Conservation (phyloP, 2,888 invertebrate species). For the Galerucella nymphaeae region DNA sequence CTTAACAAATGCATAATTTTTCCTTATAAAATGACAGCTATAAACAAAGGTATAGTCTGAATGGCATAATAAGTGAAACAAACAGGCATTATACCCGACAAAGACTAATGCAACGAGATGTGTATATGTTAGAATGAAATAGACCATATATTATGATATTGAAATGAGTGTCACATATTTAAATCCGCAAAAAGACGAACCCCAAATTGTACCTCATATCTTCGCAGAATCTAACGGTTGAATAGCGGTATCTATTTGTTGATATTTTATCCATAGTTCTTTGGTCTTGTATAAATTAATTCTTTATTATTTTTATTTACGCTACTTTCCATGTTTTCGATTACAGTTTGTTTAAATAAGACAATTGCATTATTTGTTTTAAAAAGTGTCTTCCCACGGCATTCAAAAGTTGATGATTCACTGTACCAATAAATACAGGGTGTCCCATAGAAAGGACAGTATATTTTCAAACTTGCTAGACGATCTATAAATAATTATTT, state of each 20-base stretch:
- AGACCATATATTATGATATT: no score
- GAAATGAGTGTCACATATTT: background rate
- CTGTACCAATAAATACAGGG: constrained; percentile 20
- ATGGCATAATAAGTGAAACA: no score
- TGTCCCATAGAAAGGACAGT: no score
- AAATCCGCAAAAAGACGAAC: background rate
- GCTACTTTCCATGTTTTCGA: background rate
- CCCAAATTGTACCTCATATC: constrained; percentile 17
- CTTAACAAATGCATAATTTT: no score
- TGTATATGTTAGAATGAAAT: no score
- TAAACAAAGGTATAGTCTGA: no score
- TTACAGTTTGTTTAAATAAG: constrained; percentile 3
- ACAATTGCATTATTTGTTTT: constrained; percentile 20
- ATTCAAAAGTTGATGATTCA: constrained; percentile 26
- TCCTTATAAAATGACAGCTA: no score
- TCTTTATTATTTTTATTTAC: constrained; percentile 9
- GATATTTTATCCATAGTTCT: constrained; percentile 1
- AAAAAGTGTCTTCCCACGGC: constrained; percentile 25
- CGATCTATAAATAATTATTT: no score
- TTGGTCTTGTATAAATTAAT: background rate
- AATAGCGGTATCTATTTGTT: constrained; percentile 10
- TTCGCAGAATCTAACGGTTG: constrained; percentile 15
- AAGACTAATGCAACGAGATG: background rate
- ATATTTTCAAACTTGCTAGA: no score
- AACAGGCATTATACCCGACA: background rate